These are phyloP conservation scores for Musca domestica DNA, from an alignment of 1,140 invertebrate genomes.

Conservation along the genomic window DNA sequence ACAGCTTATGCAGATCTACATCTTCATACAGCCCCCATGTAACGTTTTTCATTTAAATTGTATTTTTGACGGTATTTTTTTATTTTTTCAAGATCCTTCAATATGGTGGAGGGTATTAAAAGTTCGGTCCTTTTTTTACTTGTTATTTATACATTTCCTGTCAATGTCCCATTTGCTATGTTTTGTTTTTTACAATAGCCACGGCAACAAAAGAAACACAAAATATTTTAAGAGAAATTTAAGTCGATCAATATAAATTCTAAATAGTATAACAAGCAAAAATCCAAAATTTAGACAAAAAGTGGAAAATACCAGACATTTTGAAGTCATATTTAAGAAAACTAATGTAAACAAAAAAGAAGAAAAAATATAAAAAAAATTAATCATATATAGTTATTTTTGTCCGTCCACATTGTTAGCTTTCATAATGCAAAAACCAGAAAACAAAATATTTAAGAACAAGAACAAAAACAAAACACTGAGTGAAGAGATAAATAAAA, in stretches of 20 bases:
- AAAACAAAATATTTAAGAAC: conserved; percentile 24
- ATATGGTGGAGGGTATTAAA: no score
- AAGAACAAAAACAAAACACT: not conserved
- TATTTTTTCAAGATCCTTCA: no score
- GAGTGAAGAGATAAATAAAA: not conserved
- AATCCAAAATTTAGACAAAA: not conserved
- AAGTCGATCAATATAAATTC: not conserved
- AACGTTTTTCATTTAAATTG: no score
- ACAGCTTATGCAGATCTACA: no score
- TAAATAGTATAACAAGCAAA: not conserved
- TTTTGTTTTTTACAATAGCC: conserved; percentile 9
- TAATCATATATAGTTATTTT: conserved; percentile 54
- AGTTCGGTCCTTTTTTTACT: no score
- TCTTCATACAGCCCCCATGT: no score
- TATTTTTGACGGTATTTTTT: no score
- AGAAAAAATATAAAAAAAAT: conserved; percentile 42
- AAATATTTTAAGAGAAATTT: not conserved
- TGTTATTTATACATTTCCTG: no score
- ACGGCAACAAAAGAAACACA: not conserved
- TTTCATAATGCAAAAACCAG: conserved; percentile 43
- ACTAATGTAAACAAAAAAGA: not conserved
- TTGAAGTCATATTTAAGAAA: conserved; percentile 4
- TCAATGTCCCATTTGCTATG: conserved; percentile 5
- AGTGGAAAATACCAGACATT: conserved; percentile 17
- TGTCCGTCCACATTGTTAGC: conserved; percentile 54